These are phyloP conservation scores for Orchesella cincta DNA, from an alignment of 1,140 invertebrate genomes.

Conservation along the genomic window DNA sequence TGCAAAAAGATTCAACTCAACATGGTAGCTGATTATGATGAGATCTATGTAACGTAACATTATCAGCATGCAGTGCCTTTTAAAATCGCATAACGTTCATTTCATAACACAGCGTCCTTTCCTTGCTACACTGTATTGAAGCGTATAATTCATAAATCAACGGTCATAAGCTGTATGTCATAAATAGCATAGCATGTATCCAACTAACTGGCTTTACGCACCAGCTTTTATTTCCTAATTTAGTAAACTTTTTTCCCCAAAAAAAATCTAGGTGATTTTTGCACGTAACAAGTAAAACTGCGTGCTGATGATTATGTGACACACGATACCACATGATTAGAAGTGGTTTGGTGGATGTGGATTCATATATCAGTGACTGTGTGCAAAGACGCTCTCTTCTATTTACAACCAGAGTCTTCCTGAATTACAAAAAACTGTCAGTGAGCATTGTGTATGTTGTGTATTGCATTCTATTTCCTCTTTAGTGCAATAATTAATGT, in stretches of 20 bases:
- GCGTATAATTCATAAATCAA: no score
- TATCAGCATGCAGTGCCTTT: no score
- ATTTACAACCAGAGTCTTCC: no score
- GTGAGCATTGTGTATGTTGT: no score
- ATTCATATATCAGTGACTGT: neutral
- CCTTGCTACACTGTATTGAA: no score
- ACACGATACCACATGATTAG: neutral
- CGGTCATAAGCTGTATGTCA: no score
- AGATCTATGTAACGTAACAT: no score
- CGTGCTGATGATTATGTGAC: neutral
- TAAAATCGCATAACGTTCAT: no score
- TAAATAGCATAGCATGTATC: no score
- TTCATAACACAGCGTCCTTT: no score
- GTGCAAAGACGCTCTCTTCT: neutral
- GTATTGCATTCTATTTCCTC: neutral
- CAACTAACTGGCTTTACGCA: neutral
- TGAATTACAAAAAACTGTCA: neutral
- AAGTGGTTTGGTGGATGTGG: neutral
- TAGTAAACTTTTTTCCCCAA: neutral
- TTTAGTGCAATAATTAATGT: neutral
- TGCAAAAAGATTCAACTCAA: no score
- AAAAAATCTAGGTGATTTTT: neutral
- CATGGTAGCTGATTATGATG: no score
- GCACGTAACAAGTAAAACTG: neutral
- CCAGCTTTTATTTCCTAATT: neutral